Evolutionary conservation across 2,888 invertebrate genomes (phyloP).

Genomic region (Caenorhabditis panamensis): DNA sequence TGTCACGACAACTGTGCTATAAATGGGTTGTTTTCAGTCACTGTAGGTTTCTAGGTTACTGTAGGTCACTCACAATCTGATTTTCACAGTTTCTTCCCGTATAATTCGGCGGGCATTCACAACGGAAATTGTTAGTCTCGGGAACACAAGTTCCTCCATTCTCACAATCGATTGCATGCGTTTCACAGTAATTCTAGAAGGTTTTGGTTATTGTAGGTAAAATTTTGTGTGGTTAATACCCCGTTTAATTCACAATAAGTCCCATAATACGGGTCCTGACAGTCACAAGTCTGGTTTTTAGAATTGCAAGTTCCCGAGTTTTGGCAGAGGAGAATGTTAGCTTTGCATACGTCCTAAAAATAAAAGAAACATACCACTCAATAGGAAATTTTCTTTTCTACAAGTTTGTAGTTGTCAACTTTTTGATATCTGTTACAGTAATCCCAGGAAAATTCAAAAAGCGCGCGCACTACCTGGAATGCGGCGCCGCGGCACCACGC

Average conservation of each 20-base stretch:
- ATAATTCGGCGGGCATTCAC: neutral
- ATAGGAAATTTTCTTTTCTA: too few species aligned
- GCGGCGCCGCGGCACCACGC: too few species aligned
- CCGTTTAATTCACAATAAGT: conserved; percentile 39
- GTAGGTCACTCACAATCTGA: neutral
- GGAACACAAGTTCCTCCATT: conserved; percentile 15
- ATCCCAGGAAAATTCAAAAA: too few species aligned
- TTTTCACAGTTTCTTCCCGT: conserved; percentile 12
- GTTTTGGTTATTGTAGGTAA: neutral
- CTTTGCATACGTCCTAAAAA: conserved; percentile 29
- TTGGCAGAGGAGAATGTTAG: conserved; percentile 25
- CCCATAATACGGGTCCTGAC: conserved; percentile 1
- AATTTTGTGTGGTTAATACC: conserved; percentile 2
- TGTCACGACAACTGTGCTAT: conserved; percentile 34
- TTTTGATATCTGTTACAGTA: neutral
- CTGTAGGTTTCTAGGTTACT: neutral
- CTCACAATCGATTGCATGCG: neutral
- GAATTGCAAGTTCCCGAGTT: conserved; percentile 30
- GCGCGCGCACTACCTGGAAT: too few species aligned
- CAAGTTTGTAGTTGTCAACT: neutral
- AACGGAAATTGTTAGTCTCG: neutral
- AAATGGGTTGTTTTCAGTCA: conserved; percentile 8
- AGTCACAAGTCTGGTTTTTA: conserved; percentile 17
- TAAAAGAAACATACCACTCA: too few species aligned
- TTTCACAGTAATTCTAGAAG: neutral